Evolutionary conservation across 2,888 invertebrate genomes (phyloP), one percentile per base, ranked within the genome.

Genomic region (Lasioglossum morio): DNA sequence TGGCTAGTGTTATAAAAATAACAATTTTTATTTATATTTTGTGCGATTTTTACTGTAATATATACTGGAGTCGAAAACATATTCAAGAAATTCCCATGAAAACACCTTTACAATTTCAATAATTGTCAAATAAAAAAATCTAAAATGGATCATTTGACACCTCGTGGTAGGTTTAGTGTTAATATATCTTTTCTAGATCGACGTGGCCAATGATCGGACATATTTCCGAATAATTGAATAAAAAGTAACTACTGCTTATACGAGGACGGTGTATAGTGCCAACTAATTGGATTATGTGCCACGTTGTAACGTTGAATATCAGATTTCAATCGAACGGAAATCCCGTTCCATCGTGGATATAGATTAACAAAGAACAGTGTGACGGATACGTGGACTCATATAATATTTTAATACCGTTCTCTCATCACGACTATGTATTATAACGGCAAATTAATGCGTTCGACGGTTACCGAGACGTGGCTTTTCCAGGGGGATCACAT

Each of bases 311-410:
- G 7, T 63, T 40, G 37, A 77, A 72, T 60, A 37, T 30, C 48
- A 48, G 46, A 16, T 5, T 70, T 70, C 27, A n/a, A 48, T 66
- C 12, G 23, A 66, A 48, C 63, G 7, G 2, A 19, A 30, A 37
- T 70, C 46, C 34, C n/a, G 7, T 46, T 72, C 37, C 19, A 23
- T 46, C n/a, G 27, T 37, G 16, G 0, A 8, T 10, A 48, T 81
- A 48, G 27, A 81, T 57, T 72, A 72, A 72, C 23, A 37, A 34
- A 43, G 14, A 57, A 60, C 43, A 46, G 70, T 70, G 37, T n/a
- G 19, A 37, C 30, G 66, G 34, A 43, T 30, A 76, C 3, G 30
- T n/a, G 53, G 14, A 30, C 23, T 23, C 23, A 23, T 53, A 43
- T 57, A 60, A 60, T 40, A 75, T 75, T 75, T 60, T 40, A 60